Percentiles rank a stretch among this genome's conserved stretches.
These are phyloP conservation scores for Calonectris borealis DNA, from an alignment of 2,113 vertebrate species.

Conservation along the genomic window DNA sequence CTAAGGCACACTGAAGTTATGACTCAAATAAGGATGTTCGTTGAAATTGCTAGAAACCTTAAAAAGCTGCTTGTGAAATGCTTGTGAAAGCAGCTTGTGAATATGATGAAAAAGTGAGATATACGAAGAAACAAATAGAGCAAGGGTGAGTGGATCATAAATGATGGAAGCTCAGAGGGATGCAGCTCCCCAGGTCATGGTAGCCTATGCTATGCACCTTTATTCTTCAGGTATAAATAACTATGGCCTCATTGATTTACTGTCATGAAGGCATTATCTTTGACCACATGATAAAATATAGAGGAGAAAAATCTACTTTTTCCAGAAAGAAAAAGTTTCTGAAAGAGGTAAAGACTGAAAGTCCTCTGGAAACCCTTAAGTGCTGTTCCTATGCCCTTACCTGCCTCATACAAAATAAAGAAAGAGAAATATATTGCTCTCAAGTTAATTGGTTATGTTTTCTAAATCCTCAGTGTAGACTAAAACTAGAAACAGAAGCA, in stretches of 20 bases:
- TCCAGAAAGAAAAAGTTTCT: not conserved
- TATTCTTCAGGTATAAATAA: not conserved
- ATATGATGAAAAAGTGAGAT: not conserved
- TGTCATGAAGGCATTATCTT: not conserved
- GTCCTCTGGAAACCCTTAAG: not conserved
- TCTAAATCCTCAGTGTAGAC: not conserved
- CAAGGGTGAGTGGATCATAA: not conserved
- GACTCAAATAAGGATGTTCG: not conserved
- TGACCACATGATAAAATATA: not conserved
- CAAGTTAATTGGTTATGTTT: not conserved
- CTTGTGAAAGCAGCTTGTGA: not conserved
- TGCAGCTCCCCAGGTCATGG: not conserved
- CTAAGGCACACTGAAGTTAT: not conserved
- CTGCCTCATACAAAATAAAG: not conserved
- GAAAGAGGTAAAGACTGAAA: not conserved
- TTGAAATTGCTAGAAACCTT: not conserved
- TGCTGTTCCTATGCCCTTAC: not conserved
- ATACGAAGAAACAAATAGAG: not conserved
- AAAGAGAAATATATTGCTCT: not conserved
- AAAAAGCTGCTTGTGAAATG: not conserved
- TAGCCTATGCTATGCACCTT: not conserved
- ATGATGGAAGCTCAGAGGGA: not conserved
- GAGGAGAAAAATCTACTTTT: not conserved
- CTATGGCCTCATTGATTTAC: not conserved
- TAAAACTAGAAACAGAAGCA: not conserved